Evolutionary conservation across 2,797 vertebrate genomes (phyloP).

Genomic region (Macropus fuliginosus): DNA sequence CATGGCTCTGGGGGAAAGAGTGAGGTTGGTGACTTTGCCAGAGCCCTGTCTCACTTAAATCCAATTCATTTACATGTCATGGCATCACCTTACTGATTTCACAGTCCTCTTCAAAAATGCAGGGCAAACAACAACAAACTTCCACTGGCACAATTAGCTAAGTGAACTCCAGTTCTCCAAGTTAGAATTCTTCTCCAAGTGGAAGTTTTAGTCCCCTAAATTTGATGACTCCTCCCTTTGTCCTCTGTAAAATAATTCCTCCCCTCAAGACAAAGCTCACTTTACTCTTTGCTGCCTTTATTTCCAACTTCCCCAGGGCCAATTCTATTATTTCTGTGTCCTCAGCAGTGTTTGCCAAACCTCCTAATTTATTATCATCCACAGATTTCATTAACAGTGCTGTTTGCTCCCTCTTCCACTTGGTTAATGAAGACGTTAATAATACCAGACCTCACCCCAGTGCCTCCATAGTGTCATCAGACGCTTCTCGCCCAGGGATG

Average conservation of each 20-base stretch:
- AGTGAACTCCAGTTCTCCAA: not conserved
- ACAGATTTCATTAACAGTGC: not conserved
- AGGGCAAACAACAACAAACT: not conserved
- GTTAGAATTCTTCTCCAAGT: not conserved
- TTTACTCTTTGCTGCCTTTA: slow-evolving; percentile 4
- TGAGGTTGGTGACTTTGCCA: no score
- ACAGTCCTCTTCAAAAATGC: no score
- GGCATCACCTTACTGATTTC: no score
- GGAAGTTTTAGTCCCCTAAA: slow-evolving; percentile 25
- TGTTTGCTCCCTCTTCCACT: not conserved
- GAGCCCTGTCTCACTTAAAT: no score
- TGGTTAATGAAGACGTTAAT: slow-evolving; percentile 11
- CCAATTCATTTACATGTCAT: no score
- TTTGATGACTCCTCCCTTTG: not conserved
- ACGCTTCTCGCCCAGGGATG: not conserved
- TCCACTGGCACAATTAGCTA: not conserved
- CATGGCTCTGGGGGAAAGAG: no score
- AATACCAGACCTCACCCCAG: not conserved
- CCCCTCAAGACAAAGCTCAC: not conserved
- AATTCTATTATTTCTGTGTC: not conserved
- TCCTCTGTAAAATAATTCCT: not conserved
- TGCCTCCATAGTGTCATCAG: not conserved
- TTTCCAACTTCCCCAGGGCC: not conserved
- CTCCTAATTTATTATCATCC: not conserved
- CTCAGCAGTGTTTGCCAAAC: not conserved